phyloP scores from a whole-genome alignment of 30 jellyfish, hydroid and myxozoan genomes.

The Haliclystus octoradiatus region DNA sequence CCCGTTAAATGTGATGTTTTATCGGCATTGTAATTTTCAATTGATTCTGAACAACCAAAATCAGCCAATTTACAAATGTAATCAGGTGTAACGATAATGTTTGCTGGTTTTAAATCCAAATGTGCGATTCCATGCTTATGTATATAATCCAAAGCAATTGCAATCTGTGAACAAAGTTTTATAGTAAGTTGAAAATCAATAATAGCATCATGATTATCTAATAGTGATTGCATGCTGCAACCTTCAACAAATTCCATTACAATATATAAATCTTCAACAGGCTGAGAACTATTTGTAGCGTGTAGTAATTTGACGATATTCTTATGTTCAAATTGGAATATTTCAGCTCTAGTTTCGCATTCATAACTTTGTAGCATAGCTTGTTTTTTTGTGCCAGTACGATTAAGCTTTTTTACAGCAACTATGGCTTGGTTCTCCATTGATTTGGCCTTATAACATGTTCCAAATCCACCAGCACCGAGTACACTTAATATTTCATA shows the following conservation, averaged over 20 bases:
- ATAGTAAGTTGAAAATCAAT: slow-evolving; percentile 15
- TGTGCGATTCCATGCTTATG: slow-evolving; percentile 40
- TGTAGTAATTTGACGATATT: slow-evolving; percentile 48
- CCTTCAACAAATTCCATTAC: slow-evolving; percentile 67
- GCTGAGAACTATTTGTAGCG: no score
- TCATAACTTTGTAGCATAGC: slow-evolving; percentile 68
- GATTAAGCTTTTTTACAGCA: slow-evolving; percentile 56
- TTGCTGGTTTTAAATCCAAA: slow-evolving; percentile 82
- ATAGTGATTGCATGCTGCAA: slow-evolving; percentile 39
- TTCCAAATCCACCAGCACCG: slow-evolving; percentile 93
- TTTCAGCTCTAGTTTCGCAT: slow-evolving; percentile 54
- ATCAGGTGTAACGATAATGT: slow-evolving; percentile 39
- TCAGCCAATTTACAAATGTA: slow-evolving; percentile 75
- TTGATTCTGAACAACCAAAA: slow-evolving; percentile 71
- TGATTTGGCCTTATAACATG: slow-evolving; percentile 71
- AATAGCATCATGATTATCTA: slow-evolving; percentile 37
- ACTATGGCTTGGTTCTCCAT: slow-evolving; percentile 26
- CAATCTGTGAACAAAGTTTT: slow-evolving; percentile 36
- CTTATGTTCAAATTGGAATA: slow-evolving; percentile 35
- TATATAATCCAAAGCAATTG: slow-evolving; percentile 60
- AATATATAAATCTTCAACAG: slow-evolving; percentile 25
- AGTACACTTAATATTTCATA: slow-evolving; percentile 43
- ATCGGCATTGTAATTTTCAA: slow-evolving; percentile 37
- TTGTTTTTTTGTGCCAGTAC: slow-evolving; percentile 53
- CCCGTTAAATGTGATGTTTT: slow-evolving; percentile 59